Percentiles rank a stretch among this genome's conserved stretches.
These are phyloP conservation scores for Drosophila paulistorum DNA, from an alignment of 1,140 invertebrate species.

Conservation along the genomic window DNA sequence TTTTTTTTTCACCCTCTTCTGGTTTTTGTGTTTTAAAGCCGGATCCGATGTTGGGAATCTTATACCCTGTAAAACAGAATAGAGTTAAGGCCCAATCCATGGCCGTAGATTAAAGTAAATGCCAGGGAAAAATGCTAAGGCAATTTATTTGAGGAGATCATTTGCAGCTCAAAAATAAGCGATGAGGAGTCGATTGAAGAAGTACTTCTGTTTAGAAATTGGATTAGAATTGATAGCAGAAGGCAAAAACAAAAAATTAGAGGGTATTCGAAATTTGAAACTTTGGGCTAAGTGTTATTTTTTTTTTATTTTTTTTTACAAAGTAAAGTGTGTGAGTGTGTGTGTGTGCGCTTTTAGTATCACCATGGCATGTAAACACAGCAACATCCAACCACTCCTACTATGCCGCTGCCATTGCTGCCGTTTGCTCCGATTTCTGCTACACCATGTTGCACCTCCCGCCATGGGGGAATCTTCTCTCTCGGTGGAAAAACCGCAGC, in stretches of 20 bases:
- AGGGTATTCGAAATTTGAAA: background rate
- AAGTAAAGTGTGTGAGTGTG: background rate
- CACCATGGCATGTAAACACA: constrained; percentile 9
- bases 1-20: constrained; percentile 23
- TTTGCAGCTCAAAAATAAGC: no score
- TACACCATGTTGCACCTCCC: background rate
- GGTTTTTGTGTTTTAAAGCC: constrained; percentile 38
- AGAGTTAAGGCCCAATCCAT: background rate
- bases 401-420: no score
- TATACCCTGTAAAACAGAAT: background rate
- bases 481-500: constrained; percentile 68
- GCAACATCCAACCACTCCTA: background rate
- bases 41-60: constrained; percentile 41
- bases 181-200: no score
- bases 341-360: constrained; percentile 21
- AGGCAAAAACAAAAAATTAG: background rate
- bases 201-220: no score
- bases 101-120: no score
- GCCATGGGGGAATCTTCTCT: constrained; percentile 22
- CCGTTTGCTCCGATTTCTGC: background rate
- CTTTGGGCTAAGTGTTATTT: background rate
- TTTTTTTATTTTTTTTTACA: constrained; percentile 17
- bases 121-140: no score
- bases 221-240: background rate
- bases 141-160: no score